These are phyloP conservation scores for Chaunax sp. DNA, from an alignment of 2,797 vertebrate species.

Conservation along the genomic window DNA sequence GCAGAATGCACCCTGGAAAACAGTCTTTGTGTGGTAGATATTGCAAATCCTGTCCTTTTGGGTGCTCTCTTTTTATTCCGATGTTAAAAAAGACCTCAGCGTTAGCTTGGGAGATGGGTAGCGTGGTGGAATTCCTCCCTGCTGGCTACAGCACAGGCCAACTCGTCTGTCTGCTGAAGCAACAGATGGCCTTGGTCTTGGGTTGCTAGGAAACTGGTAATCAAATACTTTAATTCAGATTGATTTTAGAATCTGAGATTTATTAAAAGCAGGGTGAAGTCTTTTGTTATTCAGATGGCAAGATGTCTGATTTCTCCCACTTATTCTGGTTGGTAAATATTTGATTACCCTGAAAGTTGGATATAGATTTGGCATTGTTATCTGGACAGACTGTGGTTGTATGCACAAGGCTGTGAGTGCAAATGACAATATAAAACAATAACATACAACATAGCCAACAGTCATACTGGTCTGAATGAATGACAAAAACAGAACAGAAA, in stretches of 20 bases:
- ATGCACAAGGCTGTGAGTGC: conserved; percentile 31
- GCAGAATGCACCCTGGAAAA: conserved; percentile 78
- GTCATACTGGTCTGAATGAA: conserved; percentile 11
- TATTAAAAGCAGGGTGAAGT: conserved; percentile 76
- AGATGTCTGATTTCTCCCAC: conserved; percentile 62
- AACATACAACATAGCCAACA: background rate
- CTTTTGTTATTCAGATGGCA: conserved; percentile 70
- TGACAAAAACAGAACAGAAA: background rate
- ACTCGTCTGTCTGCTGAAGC: conserved; percentile 78
- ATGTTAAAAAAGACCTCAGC: conserved; percentile 51
- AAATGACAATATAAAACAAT: conserved; percentile 1
- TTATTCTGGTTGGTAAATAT: conserved; percentile 65
- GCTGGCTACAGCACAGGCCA: conserved; percentile 65
- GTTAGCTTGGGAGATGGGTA: conserved; percentile 57
- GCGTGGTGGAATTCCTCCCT: conserved; percentile 82
- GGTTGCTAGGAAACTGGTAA: conserved; percentile 88
- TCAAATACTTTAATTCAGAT: conserved; percentile 84
- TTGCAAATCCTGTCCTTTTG: conserved; percentile 42
- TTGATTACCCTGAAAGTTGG: conserved; percentile 44
- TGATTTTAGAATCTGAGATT: conserved; percentile 79
- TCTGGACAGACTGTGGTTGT: conserved; percentile 36
- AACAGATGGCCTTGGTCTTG: conserved; percentile 85
- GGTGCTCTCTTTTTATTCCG: conserved; percentile 35
- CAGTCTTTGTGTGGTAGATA: conserved; percentile 58
- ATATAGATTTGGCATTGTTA: conserved; percentile 41